A percentile compares a stretch with the other conserved stretches of the same genome.
Conservation (phyloP, 1,140 invertebrate species). For the Orius insidiosus region DNA sequence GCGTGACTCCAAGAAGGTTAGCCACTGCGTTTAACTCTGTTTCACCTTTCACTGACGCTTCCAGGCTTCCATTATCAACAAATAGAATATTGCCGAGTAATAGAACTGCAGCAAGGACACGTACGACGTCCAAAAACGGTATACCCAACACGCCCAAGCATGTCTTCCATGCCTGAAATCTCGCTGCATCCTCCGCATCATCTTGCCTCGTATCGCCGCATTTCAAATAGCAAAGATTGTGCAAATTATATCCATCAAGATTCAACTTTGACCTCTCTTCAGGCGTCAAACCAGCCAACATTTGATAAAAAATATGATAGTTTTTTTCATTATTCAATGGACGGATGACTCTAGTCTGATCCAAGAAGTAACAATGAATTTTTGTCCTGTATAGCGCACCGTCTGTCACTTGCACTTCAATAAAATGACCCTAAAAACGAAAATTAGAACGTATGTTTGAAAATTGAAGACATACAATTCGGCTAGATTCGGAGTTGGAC, state of each 20-base stretch:
- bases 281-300: conserved; percentile 71
- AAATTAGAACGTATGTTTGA: conserved; percentile 6
- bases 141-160: conserved; percentile 75
- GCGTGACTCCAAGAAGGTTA: conserved; percentile 61
- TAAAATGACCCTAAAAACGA: conserved; percentile 69
- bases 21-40: conserved; percentile 67
- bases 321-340: conserved; percentile 78
- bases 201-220: conserved; percentile 55
- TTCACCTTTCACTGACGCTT: conserved; percentile 58
- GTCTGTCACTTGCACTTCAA: conserved; percentile 92
- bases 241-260: conserved; percentile 62
- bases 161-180: conserved; percentile 79
- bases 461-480: conserved; percentile 56
- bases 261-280: conserved; percentile 72
- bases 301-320: conserved; percentile 95
- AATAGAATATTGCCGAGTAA: conserved; percentile 84
- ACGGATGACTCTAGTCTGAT: conserved; percentile 77
- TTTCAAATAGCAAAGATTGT: conserved; percentile 64
- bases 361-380: conserved; percentile 88
- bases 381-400: conserved; percentile 86
- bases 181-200: conserved; percentile 52
- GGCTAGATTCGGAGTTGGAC: conserved; percentile 80
- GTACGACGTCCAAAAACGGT: conserved; percentile 80
- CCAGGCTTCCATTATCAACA: conserved; percentile 40
- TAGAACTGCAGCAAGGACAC: conserved; percentile 76